Conservation (phyloP, 2,797 vertebrate species). For the Anguilla marmorata region DNA sequence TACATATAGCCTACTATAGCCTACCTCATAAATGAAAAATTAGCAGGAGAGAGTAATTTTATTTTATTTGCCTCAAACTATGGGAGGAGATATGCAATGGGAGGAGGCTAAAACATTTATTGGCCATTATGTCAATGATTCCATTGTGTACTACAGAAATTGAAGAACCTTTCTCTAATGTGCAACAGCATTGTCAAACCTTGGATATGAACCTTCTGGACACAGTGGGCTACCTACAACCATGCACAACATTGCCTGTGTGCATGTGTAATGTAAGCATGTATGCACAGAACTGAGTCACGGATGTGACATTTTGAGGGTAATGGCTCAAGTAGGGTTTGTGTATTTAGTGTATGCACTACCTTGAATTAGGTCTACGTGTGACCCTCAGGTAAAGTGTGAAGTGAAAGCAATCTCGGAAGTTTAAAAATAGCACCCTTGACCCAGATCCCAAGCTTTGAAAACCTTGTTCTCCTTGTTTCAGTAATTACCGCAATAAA, state of each 20-base stretch:
- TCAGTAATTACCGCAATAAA: slow-evolving; percentile 24
- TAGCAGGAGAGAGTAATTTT: no score
- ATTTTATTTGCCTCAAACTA: no score
- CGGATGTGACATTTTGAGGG: slow-evolving; percentile 5
- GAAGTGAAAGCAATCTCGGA: not conserved
- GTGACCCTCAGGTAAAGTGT: slow-evolving; percentile 13
- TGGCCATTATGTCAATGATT: not conserved
- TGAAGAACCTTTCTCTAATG: not conserved
- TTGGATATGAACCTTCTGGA: not conserved
- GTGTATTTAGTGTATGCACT: not conserved
- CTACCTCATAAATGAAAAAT: no score
- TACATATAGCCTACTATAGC: no score
- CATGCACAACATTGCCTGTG: not conserved
- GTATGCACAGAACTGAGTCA: not conserved
- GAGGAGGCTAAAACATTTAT: no score
- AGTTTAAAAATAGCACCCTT: slow-evolving; percentile 24
- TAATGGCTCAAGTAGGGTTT: not conserved
- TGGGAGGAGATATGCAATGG: no score
- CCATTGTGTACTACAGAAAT: not conserved
- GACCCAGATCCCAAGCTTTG: not conserved
- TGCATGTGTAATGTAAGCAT: not conserved
- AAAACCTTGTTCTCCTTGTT: slow-evolving; percentile 18
- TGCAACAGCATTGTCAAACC: not conserved
- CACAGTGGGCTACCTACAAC: not conserved
- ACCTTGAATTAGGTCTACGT: slow-evolving; percentile 1